Base-by-base conservation (phyloP, 1,140 invertebrate genomes). In the Bombyx mandarina region DNA sequence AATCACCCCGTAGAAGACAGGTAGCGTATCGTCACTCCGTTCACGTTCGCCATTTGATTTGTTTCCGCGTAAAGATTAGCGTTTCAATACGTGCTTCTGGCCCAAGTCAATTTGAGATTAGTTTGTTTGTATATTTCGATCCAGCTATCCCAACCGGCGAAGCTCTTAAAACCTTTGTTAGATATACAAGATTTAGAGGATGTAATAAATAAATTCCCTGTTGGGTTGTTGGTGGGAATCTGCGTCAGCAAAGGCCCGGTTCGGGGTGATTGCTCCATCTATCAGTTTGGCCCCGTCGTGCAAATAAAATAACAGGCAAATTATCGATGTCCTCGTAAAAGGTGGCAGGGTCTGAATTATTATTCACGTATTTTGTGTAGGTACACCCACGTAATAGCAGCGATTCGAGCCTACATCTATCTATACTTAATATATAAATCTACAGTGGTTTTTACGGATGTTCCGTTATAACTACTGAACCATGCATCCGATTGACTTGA, bases 231-330 rank as follows among this genome's bases (percentile, higher is more conserved):
- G 63, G 62, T 67, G 65, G 65, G 61, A 77, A 73, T 73, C 67
- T 66, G 67, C 67, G 81, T 84, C 81, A 84, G 81, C 79, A 73
- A 57, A 54, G 69, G 53, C 67, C 73, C 70, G 73, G 77, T 71
- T 67, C 66, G 63, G 69, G 60, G 66, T 78, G 77, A 84, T 82
- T 84, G 75, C 78, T 77, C 74, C 79, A 85, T 85, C 75, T 73
- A 79, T 84, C 77, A 77, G 58, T 57, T 56, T 62, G 63, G 49
- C 52, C 67, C 60, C 63, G 69, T 66, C 66, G 63, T 70, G 67
- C 63, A 74, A 71, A 75, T 76, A 85, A 80, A 82, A 81, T 84
- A 82, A 78, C 71, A 70, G 62, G 56, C 69, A 68, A 73, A 77
- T 79, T 74, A 79, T 75, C 65, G 69, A 50, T 61, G 60, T 54